Percentiles rank a stretch among this genome's conserved stretches.
Evolutionary conservation across 2,888 invertebrate genomes (phyloP).

Genomic region (Halocaridina rubra): DNA sequence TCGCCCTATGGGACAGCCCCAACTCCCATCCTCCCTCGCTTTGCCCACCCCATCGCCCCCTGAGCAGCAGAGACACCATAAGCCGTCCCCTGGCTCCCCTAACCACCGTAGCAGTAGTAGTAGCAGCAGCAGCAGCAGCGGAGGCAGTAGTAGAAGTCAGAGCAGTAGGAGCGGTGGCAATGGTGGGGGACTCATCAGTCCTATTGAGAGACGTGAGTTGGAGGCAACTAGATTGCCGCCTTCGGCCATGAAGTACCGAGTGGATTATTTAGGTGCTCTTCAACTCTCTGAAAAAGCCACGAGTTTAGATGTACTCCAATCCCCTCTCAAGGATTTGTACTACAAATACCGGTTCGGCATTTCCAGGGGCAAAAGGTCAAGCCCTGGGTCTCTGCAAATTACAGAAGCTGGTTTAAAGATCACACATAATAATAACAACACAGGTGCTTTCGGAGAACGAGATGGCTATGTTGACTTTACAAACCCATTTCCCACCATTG

Average conservation of each 20-base stretch:
- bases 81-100: constrained; percentile 20
- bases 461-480: constrained; percentile 54
- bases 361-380: constrained; percentile 70
- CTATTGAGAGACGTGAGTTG: neutral
- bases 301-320: constrained; percentile 84
- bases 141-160: constrained; percentile 4
- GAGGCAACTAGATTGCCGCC: neutral
- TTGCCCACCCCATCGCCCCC: neutral
- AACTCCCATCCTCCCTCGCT: constrained; percentile 5
- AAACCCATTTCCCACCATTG: constrained; percentile 90
- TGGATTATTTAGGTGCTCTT: constrained; percentile 85
- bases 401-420: constrained; percentile 68
- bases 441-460: constrained; percentile 26
- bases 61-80: neutral
- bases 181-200: neutral
- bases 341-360: constrained; percentile 70
- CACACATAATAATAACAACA: constrained; percentile 31
- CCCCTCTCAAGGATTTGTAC: constrained; percentile 81
- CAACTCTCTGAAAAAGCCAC: constrained; percentile 79
- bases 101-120: neutral
- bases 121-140: neutral
- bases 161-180: constrained; percentile 10
- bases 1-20: constrained; percentile 3
- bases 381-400: constrained; percentile 76
- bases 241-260: constrained; percentile 67